These are phyloP conservation scores for Sipha flava DNA, from an alignment of 1,140 invertebrate genomes.

Conservation along the genomic window DNA sequence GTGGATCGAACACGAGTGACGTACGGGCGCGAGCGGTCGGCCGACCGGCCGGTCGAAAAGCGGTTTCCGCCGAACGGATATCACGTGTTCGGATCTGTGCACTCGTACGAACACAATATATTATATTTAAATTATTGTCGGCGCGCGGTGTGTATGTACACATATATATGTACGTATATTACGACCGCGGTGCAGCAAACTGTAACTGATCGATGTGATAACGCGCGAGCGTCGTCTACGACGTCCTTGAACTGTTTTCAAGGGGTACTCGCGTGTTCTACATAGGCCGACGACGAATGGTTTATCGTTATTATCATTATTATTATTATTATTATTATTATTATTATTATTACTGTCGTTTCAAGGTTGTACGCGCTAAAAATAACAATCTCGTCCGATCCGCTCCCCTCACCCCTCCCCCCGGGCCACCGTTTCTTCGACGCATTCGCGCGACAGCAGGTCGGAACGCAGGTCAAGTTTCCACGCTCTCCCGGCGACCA, in stretches of 20 bases:
- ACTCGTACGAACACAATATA: not conserved
- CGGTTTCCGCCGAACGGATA: not conserved
- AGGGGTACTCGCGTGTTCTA: not conserved
- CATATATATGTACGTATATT: not conserved
- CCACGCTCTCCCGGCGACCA: no score
- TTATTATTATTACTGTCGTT: not conserved
- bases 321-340: not conserved
- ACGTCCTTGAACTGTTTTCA: not conserved
- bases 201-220: not conserved
- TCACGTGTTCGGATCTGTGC: not conserved
- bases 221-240: not conserved
- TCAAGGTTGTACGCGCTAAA: not conserved
- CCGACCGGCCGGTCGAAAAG: not conserved
- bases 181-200: not conserved
- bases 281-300: not conserved
- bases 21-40: not conserved
- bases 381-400: not conserved
- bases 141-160: no score
- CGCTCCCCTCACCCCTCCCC: no score
- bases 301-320: not conserved
- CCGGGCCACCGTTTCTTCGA: no score
- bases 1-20: no score
- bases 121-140: no score
- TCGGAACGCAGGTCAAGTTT: no score
- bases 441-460: no score